A percentile compares a stretch with the other conserved stretches of the same genome.
These are phyloP conservation scores for Cyrtorhinus lividipennis DNA, from an alignment of 1,140 invertebrate genomes.

Conservation along the genomic window DNA sequence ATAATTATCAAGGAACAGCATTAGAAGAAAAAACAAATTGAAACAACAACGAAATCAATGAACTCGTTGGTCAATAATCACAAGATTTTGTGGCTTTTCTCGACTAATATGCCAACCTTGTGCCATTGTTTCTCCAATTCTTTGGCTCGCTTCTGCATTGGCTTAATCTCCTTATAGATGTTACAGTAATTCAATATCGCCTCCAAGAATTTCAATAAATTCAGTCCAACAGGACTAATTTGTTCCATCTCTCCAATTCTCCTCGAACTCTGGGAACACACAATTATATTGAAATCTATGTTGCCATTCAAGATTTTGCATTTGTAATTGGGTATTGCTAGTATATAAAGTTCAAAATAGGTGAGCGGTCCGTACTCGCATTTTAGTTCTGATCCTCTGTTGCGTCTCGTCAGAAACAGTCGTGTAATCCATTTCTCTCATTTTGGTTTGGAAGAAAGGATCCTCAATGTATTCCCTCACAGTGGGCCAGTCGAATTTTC, in stretches of 20 bases:
- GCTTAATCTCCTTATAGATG: constrained; percentile 71
- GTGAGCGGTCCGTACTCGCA: constrained; percentile 37
- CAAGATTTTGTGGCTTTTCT: no score
- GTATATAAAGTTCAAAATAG: neutral
- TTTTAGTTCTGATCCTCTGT: constrained; percentile 37
- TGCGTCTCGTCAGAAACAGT: constrained; percentile 57
- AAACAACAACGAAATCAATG: neutral
- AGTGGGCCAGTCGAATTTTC: constrained; percentile 74
- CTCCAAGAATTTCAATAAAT: constrained; percentile 67
- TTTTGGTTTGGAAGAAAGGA: constrained; percentile 56
- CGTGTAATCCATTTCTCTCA: constrained; percentile 76
- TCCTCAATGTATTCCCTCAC: constrained; percentile 82
- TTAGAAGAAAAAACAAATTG: neutral
- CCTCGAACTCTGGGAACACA: constrained; percentile 30
- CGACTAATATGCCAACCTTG: no score
- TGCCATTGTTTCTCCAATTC: constrained; percentile 47
- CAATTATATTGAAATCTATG: neutral
- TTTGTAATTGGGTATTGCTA: no score
- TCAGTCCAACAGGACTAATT: constrained; percentile 66
- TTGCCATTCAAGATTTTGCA: no score
- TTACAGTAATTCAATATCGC: constrained; percentile 74
- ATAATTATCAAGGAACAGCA: neutral
- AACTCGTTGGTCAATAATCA: no score
- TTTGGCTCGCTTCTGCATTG: constrained; percentile 70
- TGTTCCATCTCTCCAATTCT: constrained; percentile 59